phyloP scores from a whole-genome alignment of 2,888 invertebrate species.

The Andrena camellia region DNA sequence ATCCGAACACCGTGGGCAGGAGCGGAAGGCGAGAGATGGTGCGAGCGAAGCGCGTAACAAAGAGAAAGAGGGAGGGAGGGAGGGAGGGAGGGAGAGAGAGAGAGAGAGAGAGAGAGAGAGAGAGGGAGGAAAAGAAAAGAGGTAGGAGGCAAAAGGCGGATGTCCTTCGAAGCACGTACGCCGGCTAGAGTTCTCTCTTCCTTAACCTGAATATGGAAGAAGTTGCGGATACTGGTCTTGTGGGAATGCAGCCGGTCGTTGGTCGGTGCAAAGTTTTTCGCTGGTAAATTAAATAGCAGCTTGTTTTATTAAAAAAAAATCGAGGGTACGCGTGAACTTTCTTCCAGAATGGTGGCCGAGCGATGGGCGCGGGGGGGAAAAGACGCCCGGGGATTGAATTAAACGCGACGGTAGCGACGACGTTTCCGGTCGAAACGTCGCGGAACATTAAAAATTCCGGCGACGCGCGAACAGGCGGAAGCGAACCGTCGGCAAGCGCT shows the following conservation, averaged over 20 bases:
- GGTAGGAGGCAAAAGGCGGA: conserved; percentile 15
- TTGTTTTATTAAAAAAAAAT: conserved; percentile 34
- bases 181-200: conserved; percentile 35
- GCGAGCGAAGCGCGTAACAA: background rate
- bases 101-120: background rate
- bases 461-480: background rate
- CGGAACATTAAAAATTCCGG: conserved; percentile 28
- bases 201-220: conserved; percentile 56
- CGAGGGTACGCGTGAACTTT: no score
- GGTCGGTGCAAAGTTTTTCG: background rate
- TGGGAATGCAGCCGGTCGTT: conserved; percentile 10
- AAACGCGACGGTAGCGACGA: background rate
- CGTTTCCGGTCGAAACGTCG: background rate
- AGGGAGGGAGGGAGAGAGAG: no score
- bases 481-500: conserved; percentile 4
- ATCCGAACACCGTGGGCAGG: conserved; percentile 15
- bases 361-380: background rate
- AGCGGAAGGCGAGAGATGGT: background rate
- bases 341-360: no score
- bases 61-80: background rate
- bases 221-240: conserved; percentile 9
- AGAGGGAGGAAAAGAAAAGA: background rate
- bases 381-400: conserved; percentile 6
- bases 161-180: conserved; percentile 47
- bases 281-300: background rate